phyloP scores from a whole-genome alignment of 2,888 invertebrate species.

The Diaphora mendica region DNA sequence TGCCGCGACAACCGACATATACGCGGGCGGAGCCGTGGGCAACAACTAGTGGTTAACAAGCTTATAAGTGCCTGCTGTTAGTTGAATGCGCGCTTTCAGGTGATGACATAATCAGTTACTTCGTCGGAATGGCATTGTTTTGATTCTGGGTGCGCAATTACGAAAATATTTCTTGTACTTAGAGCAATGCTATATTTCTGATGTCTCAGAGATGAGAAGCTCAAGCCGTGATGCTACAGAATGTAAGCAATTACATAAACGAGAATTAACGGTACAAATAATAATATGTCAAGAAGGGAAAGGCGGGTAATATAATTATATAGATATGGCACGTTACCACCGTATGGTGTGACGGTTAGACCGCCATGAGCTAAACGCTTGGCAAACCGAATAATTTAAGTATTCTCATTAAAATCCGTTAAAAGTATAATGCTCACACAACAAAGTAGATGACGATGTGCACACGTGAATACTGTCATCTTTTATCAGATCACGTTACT shows the following conservation, averaged over 20 bases:
- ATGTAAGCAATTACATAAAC: constrained; percentile 79
- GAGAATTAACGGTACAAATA: constrained; percentile 80
- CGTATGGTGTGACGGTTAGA: constrained; percentile 55
- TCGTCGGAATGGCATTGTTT: constrained; percentile 59
- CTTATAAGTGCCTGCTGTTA: constrained; percentile 34
- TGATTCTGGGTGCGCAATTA: constrained; percentile 68
- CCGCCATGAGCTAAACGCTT: constrained; percentile 54
- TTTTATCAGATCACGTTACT: constrained; percentile 34
- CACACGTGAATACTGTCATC: constrained; percentile 24
- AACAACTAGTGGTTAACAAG: constrained; percentile 48
- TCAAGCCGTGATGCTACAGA: constrained; percentile 66
- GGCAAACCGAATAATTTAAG: constrained; percentile 46
- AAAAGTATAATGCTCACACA: constrained; percentile 36
- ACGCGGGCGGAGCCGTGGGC: too few relatives aligned
- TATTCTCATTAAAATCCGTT: constrained; percentile 42
- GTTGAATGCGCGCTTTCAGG: constrained; percentile 43
- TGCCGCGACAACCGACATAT: too few relatives aligned
- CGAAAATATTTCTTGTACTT: constrained; percentile 72
- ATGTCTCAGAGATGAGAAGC: constrained; percentile 58
- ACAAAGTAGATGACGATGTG: constrained; percentile 23
- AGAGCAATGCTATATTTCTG: constrained; percentile 65
- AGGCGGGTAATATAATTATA: constrained; percentile 80
- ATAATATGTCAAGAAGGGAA: constrained; percentile 77
- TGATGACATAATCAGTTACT: constrained; percentile 51
- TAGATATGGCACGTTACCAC: constrained; percentile 72